phyloP scores from a whole-genome alignment of 2,113 vertebrate genomes.

The Alaudala cheleensis region DNA sequence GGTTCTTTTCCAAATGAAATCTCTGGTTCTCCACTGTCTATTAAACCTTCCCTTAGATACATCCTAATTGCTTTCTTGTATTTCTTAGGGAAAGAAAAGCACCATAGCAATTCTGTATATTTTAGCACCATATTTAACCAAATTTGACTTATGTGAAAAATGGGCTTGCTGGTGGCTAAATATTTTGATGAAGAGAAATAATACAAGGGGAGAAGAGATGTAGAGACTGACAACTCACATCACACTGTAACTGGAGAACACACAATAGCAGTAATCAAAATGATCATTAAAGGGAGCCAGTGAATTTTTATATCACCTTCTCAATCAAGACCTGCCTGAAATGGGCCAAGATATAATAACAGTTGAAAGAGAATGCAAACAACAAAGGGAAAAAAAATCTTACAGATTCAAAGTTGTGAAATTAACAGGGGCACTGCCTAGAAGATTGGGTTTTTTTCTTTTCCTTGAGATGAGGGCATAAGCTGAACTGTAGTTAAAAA shows the following conservation, averaged over 20 bases:
- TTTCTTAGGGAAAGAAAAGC: not conserved
- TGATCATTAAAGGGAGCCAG: conserved; percentile 24
- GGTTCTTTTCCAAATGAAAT: conserved; percentile 19
- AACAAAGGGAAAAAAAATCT: conserved; percentile 13
- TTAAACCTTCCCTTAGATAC: not conserved
- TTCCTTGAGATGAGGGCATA: not conserved
- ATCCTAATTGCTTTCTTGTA: not conserved
- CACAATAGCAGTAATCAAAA: conserved; percentile 54
- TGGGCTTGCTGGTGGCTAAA: not conserved
- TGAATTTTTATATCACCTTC: conserved; percentile 16
- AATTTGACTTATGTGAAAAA: conserved; percentile 3
- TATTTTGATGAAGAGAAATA: not conserved
- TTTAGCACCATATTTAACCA: conserved; percentile 10
- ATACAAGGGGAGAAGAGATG: not conserved
- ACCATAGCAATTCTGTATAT: not conserved
- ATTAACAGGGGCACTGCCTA: not conserved
- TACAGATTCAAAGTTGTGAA: not conserved
- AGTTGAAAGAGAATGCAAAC: not conserved
- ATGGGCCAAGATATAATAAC: not conserved
- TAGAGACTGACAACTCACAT: conserved; percentile 15
- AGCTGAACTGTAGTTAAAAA: not conserved
- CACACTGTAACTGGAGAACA: conserved; percentile 25
- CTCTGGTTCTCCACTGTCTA: not conserved
- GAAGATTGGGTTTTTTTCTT: not conserved
- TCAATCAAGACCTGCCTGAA: conserved; percentile 46